These are phyloP conservation scores for Mycteria americana DNA, from an alignment of 2,797 vertebrate species.

Conservation along the genomic window DNA sequence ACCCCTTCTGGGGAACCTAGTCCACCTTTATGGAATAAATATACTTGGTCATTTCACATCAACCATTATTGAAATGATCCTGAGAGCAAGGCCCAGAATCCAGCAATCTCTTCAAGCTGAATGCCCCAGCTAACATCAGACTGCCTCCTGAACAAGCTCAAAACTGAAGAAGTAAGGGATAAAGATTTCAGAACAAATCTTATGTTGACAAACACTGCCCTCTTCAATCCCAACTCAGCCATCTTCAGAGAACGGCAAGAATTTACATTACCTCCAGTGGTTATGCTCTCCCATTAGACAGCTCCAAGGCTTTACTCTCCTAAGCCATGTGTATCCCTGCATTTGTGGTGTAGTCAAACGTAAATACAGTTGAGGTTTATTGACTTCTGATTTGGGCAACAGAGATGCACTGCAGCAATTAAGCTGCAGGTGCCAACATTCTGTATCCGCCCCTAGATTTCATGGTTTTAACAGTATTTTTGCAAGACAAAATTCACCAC, in stretches of 20 bases:
- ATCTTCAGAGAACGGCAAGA: not conserved
- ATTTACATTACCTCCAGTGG: not conserved
- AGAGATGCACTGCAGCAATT: not conserved
- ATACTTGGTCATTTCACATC: not conserved
- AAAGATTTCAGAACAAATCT: not conserved
- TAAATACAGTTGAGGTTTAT: not conserved
- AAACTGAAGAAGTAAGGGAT: not conserved
- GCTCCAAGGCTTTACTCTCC: not conserved
- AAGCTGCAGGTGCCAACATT: not conserved
- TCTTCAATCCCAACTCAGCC: not conserved
- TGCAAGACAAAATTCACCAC: not conserved
- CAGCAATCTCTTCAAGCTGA: not conserved
- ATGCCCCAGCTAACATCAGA: not conserved
- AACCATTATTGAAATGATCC: not conserved
- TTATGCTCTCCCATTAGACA: not conserved
- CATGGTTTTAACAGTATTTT: not conserved
- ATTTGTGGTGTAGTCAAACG: not conserved
- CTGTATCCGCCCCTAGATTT: not conserved
- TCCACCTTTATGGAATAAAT: not conserved
- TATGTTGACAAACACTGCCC: not conserved
- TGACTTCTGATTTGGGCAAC: not conserved
- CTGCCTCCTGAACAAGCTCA: not conserved
- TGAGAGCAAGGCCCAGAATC: not conserved
- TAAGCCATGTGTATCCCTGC: not conserved
- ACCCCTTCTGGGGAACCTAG: not conserved